Percentiles rank a stretch among this genome's conserved stretches.
Conservation (phyloP, 2,797 vertebrate genomes). For the Ciconia nigra region DNA sequence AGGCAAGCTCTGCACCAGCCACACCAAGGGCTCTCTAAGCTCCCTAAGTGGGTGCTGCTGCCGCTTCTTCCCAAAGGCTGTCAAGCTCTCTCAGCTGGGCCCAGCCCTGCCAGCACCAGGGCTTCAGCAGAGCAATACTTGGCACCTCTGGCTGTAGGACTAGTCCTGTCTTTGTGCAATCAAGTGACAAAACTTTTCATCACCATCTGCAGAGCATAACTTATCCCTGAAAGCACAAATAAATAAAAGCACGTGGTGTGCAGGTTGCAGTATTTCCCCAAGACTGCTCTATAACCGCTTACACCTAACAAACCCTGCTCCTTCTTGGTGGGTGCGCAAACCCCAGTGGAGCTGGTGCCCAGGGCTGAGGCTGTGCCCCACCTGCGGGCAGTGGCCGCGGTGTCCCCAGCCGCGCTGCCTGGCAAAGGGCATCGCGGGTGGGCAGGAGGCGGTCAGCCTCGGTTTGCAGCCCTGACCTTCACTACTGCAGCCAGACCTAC, state of each 20-base stretch:
- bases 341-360: background rate
- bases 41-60: background rate
- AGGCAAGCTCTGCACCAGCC: background rate
- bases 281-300: accelerated
- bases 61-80: background rate
- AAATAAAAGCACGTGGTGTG: background rate
- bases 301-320: background rate
- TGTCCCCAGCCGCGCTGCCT: background rate
- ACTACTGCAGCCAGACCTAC: background rate
- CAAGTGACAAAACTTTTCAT: background rate
- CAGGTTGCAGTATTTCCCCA: background rate
- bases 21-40: background rate
- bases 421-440: accelerated
- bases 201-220: background rate
- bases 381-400: background rate
- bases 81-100: background rate
- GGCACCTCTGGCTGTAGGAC: background rate
- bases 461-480: background rate
- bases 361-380: background rate
- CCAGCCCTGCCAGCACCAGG: background rate
- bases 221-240: background rate
- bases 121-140: background rate
- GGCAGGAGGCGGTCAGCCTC: background rate
- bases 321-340: background rate
- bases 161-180: background rate